Evolutionary conservation across 2,113 vertebrate genomes (phyloP), one percentile per base, ranked within the genome.

Genomic region (Scortum barcoo): DNA sequence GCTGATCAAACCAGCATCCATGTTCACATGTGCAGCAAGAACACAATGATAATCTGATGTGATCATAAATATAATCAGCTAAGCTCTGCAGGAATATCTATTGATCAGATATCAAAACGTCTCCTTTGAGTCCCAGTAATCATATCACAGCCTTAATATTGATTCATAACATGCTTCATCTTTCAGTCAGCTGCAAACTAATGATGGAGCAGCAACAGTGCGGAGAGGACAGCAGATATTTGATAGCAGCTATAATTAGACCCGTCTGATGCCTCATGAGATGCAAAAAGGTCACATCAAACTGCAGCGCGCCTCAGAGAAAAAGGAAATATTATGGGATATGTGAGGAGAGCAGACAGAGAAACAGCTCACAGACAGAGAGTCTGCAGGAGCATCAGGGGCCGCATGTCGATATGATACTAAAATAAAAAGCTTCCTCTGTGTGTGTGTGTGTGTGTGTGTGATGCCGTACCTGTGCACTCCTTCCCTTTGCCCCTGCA

Each of bases 381-480:
- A 16, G 44, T 46, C 13, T 22, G 2, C 17, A 67, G 11, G 28
- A 46, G 3, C 3, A 60, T 20, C 53, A 5, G 13, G 2, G 1
- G 4, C 33, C 7, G 58, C 33, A 22, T 3, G 36, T 36, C 7
- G 10, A n/a, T 12, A n/a, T n/a, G n/a, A n/a, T n/a, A n/a, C n/a
- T n/a, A n/a, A n/a, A n/a, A n/a, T n/a, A n/a, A n/a, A n/a, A n/a
- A n/a, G n/a, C n/a, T n/a, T n/a, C n/a, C n/a, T n/a, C n/a, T n/a
- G n/a, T n/a, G n/a, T n/a, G n/a, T n/a, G n/a, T n/a, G n/a, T n/a
- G n/a, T n/a, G n/a, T n/a, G n/a, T n/a, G n/a, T n/a, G n/a, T n/a
- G n/a, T n/a, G n/a, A n/a, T n/a, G n/a, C n/a, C 84, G 88, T 92
- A 96, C 96, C 96, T 95, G 95, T 93, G 87, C 96, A 96, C 88